Evolutionary conservation across 2,797 vertebrate species (phyloP).

Genomic region (Luscinia luscinia): DNA sequence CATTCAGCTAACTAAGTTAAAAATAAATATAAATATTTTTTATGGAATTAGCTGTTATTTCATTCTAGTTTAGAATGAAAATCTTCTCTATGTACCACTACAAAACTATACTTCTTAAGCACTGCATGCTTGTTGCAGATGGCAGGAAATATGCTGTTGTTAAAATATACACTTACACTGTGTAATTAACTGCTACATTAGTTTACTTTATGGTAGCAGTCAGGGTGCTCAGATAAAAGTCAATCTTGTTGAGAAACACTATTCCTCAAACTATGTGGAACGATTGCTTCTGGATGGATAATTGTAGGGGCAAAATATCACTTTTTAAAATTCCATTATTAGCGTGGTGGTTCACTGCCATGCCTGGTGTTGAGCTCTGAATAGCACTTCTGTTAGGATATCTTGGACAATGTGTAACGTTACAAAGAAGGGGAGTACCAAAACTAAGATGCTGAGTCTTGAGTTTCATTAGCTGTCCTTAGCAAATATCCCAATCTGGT

Average conservation of each 20-base stretch:
- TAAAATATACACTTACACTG: background rate
- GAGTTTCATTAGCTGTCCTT: background rate
- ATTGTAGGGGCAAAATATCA: background rate
- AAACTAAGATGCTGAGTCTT: background rate
- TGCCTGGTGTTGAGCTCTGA: background rate
- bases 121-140: background rate
- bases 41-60: constrained; percentile 41
- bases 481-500: background rate
- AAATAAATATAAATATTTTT: background rate
- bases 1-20: background rate
- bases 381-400: background rate
- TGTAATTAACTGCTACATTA: background rate
- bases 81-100: constrained; percentile 16
- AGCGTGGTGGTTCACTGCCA: background rate
- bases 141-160: background rate
- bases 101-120: constrained; percentile 19
- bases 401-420: background rate
- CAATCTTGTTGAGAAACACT: background rate
- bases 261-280: background rate
- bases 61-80: constrained; percentile 35
- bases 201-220: background rate
- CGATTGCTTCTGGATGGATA: background rate
- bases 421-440: background rate
- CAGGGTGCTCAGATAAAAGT: background rate
- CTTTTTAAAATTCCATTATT: background rate